Conservation (phyloP, 2,113 vertebrate genomes). For the Lanius collurio region DNA sequence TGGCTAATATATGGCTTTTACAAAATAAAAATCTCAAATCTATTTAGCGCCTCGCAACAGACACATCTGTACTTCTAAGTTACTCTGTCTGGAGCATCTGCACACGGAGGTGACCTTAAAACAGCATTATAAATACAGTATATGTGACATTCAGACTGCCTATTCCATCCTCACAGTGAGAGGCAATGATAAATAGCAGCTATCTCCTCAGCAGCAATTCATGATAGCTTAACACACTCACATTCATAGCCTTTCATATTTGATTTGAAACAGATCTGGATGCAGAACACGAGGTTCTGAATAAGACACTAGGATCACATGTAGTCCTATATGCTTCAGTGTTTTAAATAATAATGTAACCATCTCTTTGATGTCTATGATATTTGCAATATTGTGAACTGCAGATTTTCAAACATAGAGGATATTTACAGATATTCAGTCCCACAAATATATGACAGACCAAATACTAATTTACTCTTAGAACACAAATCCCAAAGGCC, state of each 20-base stretch:
- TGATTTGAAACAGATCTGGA: background rate
- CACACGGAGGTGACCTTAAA: conserved; percentile 38
- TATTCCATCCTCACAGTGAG: conserved; percentile 6
- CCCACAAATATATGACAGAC: background rate
- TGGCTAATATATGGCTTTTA: background rate
- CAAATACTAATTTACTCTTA: background rate
- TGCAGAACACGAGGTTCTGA: background rate
- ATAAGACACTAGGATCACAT: background rate
- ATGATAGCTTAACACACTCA: conserved; percentile 7
- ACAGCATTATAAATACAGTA: conserved; percentile 7
- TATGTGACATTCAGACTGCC: conserved; percentile 14
- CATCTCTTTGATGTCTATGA: background rate
- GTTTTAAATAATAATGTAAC: background rate
- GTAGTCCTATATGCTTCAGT: background rate
- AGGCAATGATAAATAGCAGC: conserved; percentile 25
- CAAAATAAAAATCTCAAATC: background rate
- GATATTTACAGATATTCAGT: background rate
- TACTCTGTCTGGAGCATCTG: conserved; percentile 16
- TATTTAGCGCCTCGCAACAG: background rate
- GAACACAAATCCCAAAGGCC: background rate
- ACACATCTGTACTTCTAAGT: background rate
- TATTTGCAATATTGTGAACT: background rate
- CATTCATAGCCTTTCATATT: background rate
- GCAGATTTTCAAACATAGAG: background rate
- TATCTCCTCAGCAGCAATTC: conserved; percentile 3